Percentiles rank a stretch among this genome's conserved stretches.
Conservation (phyloP, 1,140 invertebrate species). For the Bombus cullumanus region DNA sequence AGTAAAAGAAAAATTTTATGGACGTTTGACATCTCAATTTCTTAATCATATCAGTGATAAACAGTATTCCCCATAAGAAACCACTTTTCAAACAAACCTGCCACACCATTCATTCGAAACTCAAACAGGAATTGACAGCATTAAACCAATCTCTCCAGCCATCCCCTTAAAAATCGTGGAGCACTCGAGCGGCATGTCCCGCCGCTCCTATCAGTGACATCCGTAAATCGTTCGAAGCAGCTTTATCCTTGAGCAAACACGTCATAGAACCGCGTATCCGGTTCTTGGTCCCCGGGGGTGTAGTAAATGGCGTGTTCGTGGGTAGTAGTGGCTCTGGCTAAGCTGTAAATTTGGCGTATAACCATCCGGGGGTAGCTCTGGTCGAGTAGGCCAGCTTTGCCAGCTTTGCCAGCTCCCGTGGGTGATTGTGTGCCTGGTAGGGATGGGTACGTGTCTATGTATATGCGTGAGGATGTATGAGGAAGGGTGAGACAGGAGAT, state of each 20-base stretch:
- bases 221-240: slow-evolving; percentile 36
- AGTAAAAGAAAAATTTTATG: too few relatives aligned
- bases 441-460: background rate
- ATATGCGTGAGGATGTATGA: background rate
- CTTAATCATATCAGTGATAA: too few relatives aligned
- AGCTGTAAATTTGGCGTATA: slow-evolving; percentile 81
- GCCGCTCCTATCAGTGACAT: background rate
- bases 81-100: too few relatives aligned
- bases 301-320: slow-evolving; percentile 57
- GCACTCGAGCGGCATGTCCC: background rate
- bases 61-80: too few relatives aligned
- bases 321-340: slow-evolving; percentile 60
- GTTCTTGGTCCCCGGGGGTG: slow-evolving; percentile 25
- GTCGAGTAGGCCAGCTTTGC: slow-evolving; percentile 65
- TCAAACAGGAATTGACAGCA: too few relatives aligned
- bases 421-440: slow-evolving; percentile 7
- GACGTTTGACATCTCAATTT: too few relatives aligned
- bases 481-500: slow-evolving; percentile 62
- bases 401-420: slow-evolving; percentile 53
- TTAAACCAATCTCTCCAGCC: too few relatives aligned
- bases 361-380: slow-evolving; percentile 72
- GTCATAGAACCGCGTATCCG: slow-evolving; percentile 48
- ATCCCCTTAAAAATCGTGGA: background rate
- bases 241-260: slow-evolving; percentile 58
- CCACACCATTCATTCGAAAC: too few relatives aligned